Conservation (phyloP, 2,113 vertebrate genomes). For the Hylia prasina region DNA sequence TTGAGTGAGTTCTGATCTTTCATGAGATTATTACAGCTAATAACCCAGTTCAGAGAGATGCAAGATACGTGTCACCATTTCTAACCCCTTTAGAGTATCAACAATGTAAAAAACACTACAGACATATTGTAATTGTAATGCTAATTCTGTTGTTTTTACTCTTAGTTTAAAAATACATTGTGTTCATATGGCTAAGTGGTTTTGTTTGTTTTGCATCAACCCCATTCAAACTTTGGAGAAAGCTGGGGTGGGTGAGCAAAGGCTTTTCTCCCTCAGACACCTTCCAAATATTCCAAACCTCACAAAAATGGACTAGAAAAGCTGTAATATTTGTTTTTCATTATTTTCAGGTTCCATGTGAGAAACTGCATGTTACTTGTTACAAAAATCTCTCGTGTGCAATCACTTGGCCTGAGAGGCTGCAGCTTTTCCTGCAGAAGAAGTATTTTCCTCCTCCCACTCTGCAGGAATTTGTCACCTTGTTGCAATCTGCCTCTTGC, state of each 20-base stretch:
- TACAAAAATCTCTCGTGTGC: accelerated
- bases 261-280: background rate
- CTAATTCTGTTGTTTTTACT: background rate
- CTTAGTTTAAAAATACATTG: background rate
- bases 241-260: background rate
- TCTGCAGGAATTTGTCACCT: background rate
- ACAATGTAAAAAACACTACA: background rate
- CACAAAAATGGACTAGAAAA: background rate
- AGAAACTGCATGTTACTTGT: background rate
- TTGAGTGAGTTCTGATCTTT: background rate
- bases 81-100: background rate
- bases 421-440: background rate
- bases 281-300: background rate
- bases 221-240: background rate
- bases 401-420: background rate
- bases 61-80: background rate
- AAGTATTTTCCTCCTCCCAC: background rate
- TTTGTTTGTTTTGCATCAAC: background rate
- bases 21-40: background rate
- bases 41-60: background rate
- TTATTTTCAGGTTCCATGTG: background rate
- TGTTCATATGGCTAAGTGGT: background rate
- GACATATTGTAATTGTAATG: background rate
- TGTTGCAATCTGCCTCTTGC: background rate
- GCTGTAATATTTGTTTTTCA: background rate